Evolutionary conservation across 2,113 vertebrate genomes (phyloP).

Genomic region (Theristicus caerulescens): DNA sequence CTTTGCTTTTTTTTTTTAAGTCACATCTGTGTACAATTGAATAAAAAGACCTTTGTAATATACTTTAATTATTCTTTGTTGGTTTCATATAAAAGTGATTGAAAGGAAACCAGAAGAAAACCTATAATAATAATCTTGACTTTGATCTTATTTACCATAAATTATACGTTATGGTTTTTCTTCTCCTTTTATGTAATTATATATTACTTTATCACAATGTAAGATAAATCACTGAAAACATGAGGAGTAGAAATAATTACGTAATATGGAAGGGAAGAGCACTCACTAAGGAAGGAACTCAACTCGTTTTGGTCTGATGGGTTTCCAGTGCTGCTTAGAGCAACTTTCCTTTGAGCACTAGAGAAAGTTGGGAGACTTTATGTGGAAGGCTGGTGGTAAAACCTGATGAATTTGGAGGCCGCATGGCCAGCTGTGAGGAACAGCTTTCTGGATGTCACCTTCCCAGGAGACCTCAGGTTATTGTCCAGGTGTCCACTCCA

Average conservation of each 20-base stretch:
- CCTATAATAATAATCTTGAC: conserved; percentile 24
- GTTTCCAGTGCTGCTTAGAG: neutral
- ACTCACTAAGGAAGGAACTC: neutral
- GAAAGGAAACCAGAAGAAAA: conserved; percentile 41
- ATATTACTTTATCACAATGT: conserved; percentile 1
- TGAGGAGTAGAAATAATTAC: neutral
- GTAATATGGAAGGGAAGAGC: neutral
- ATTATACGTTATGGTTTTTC: conserved; percentile 16
- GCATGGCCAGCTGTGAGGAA: rapidly evolving
- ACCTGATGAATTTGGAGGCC: neutral
- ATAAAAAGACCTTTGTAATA: conserved; percentile 46
- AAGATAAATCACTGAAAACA: conserved; percentile 14
- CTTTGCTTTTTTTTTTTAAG: neutral
- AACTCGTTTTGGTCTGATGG: rapidly evolving
- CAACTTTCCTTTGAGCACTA: neutral
- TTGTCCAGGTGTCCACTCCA: neutral
- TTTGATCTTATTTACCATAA: conserved; percentile 54
- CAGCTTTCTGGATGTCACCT: neutral
- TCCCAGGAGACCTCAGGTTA: neutral
- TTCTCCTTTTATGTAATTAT: conserved; percentile 27
- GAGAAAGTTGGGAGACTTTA: neutral
- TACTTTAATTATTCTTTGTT: conserved; percentile 45
- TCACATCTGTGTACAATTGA: conserved; percentile 51
- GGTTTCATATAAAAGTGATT: conserved; percentile 47
- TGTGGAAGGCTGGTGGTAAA: neutral